A percentile compares a stretch with the other conserved stretches of the same genome.
Conservation (phyloP, 2,113 vertebrate species). For the Gulo gulo region DNA sequence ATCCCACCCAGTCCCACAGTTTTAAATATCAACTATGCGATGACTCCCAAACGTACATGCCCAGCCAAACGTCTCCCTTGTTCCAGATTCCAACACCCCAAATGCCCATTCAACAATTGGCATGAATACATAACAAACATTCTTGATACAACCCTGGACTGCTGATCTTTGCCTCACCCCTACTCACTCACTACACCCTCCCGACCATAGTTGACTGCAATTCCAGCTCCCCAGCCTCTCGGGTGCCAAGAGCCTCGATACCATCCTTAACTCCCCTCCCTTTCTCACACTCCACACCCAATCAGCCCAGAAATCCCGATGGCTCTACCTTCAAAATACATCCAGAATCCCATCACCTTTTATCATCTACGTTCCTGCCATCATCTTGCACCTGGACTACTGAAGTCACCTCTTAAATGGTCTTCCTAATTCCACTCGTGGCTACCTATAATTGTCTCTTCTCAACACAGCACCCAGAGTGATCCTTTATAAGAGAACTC, state of each 20-base stretch:
- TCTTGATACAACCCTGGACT: background rate
- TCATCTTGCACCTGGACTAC: background rate
- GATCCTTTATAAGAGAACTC: background rate
- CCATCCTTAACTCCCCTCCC: background rate
- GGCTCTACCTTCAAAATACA: background rate
- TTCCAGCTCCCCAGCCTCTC: background rate
- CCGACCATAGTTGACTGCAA: too few relatives aligned
- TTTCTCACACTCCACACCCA: background rate
- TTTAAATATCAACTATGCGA: background rate
- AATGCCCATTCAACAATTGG: background rate
- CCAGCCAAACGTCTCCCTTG: background rate
- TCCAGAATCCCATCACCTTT: background rate
- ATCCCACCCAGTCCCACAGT: background rate
- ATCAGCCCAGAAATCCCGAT: background rate
- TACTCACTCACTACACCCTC: background rate
- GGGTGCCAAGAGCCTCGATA: background rate
- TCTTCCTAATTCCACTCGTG: background rate
- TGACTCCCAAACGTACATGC: background rate
- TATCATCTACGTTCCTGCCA: too few relatives aligned
- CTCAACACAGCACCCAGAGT: background rate
- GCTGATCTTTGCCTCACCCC: background rate
- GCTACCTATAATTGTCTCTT: background rate
- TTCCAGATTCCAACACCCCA: background rate
- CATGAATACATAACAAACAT: background rate
- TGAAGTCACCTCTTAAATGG: background rate